A percentile compares a stretch with the other conserved stretches of the same genome.
These are phyloP conservation scores for Mesorhabditis belari DNA, from an alignment of 2,888 invertebrate genomes.

Conservation along the genomic window DNA sequence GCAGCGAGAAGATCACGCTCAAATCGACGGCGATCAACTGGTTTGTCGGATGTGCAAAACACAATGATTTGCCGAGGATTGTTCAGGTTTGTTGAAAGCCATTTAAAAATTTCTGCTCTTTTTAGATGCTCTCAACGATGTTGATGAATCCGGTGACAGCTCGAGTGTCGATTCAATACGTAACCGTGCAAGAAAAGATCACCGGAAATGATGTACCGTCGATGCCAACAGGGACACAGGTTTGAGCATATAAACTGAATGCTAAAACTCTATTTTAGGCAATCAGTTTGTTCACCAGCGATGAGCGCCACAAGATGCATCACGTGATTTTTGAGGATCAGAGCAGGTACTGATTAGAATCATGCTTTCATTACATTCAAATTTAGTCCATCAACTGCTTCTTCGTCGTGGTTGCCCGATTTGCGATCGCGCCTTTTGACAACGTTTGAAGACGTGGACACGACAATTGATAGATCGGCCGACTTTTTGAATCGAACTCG, in stretches of 20 bases:
- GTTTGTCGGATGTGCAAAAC: conserved; percentile 66
- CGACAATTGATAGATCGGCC: not conserved
- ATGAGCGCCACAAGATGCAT: conserved; percentile 44
- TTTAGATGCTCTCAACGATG: conserved; percentile 59
- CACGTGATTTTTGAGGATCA: conserved; percentile 23
- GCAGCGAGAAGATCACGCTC: conserved; percentile 31
- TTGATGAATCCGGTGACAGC: conserved; percentile 73
- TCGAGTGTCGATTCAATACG: conserved; percentile 68
- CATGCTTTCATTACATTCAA: no score
- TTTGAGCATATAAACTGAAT: not conserved
- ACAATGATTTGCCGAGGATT: conserved; percentile 72
- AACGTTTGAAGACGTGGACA: conserved; percentile 8
- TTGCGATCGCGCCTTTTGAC: conserved; percentile 20
- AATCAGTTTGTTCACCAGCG: conserved; percentile 37
- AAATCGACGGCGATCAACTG: conserved; percentile 66
- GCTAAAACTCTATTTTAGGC: conserved; percentile 15
- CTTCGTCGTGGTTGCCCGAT: conserved; percentile 18
- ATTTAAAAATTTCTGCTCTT: conserved; percentile 55
- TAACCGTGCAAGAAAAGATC: conserved; percentile 16
- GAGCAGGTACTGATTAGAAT: not conserved
- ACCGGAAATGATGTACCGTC: not conserved
- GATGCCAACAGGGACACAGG: not conserved
- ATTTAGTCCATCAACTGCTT: conserved; percentile 5
- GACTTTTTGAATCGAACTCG: not conserved
- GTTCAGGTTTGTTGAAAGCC: conserved; percentile 60